Evolutionary conservation across 2,113 vertebrate genomes (phyloP).

Genomic region (Poicephalus gulielmi): DNA sequence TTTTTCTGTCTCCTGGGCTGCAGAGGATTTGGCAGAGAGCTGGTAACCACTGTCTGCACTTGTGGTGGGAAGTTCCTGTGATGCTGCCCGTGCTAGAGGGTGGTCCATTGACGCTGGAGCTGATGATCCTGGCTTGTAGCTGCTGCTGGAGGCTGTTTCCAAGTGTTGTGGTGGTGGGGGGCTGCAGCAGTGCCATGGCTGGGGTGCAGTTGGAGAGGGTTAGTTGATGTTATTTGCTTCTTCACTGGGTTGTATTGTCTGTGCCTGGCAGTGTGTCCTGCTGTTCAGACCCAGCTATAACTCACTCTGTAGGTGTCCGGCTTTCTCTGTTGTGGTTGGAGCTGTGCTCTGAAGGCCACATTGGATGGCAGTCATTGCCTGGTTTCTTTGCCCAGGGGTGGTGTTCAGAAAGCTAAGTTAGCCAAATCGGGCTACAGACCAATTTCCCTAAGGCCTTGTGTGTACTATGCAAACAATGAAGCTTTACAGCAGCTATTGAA

Average conservation of each 20-base stretch:
- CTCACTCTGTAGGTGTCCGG: background rate
- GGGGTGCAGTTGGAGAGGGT: background rate
- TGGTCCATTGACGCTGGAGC: background rate
- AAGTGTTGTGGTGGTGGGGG: background rate
- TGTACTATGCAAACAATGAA: constrained; percentile 58
- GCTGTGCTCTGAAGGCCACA: background rate
- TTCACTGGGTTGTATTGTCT: background rate
- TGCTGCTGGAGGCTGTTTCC: background rate
- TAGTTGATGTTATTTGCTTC: background rate
- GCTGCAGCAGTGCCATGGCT: background rate
- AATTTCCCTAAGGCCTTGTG: constrained; percentile 37
- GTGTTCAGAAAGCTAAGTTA: background rate
- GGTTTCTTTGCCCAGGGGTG: constrained; percentile 48
- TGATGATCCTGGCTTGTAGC: background rate
- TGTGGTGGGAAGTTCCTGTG: constrained; percentile 19
- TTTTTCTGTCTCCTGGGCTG: background rate
- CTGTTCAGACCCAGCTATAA: constrained; percentile 10
- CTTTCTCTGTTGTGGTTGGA: constrained; percentile 35
- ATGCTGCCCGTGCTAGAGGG: background rate
- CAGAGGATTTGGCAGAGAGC: constrained; percentile 10
- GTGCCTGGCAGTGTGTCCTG: background rate
- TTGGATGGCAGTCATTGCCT: constrained; percentile 18
- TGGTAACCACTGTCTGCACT: background rate
- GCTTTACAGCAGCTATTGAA: constrained; percentile 49
- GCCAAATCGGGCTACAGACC: constrained; percentile 45